A percentile compares a stretch with the other conserved stretches of the same genome.
Conservation (phyloP, 2,888 invertebrate genomes). For the Agapostemon virescens region DNA sequence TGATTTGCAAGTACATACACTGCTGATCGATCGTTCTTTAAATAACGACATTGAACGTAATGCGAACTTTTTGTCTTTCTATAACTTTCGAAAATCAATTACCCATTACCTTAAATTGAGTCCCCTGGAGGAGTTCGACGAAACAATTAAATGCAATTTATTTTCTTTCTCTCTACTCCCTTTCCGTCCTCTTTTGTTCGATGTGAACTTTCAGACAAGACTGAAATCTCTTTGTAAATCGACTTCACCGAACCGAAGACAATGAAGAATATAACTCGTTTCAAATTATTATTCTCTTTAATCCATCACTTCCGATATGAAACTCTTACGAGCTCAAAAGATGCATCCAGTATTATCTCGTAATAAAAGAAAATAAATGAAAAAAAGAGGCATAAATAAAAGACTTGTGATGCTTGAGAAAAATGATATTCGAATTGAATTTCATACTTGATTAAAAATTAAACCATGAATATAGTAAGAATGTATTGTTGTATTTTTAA, state of each 20-base stretch:
- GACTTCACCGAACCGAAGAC: not conserved
- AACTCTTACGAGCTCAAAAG: not conserved
- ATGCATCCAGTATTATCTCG: not conserved
- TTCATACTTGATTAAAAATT: not conserved
- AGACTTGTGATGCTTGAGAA: not conserved
- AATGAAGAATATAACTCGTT: not conserved
- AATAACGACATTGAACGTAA: not conserved
- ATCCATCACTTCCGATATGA: not conserved
- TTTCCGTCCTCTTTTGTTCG: not conserved
- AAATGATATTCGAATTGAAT: not conserved
- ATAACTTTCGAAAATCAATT: conserved; percentile 11
- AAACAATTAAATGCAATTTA: conserved; percentile 18
- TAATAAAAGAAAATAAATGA: not conserved
- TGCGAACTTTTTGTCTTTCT: conserved; percentile 3
- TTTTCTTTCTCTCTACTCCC: not conserved
- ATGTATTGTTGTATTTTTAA: too few species aligned
- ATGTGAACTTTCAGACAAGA: not conserved
- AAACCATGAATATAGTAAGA: not conserved
- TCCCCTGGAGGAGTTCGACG: not conserved
- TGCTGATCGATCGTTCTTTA: not conserved
- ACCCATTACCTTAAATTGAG: not conserved
- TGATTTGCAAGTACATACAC: not conserved
- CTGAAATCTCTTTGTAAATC: not conserved
- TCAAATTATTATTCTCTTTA: not conserved
- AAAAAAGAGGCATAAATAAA: not conserved